Conservation (phyloP, 1,140 invertebrate species). For the Homalodisca vitripennis region DNA sequence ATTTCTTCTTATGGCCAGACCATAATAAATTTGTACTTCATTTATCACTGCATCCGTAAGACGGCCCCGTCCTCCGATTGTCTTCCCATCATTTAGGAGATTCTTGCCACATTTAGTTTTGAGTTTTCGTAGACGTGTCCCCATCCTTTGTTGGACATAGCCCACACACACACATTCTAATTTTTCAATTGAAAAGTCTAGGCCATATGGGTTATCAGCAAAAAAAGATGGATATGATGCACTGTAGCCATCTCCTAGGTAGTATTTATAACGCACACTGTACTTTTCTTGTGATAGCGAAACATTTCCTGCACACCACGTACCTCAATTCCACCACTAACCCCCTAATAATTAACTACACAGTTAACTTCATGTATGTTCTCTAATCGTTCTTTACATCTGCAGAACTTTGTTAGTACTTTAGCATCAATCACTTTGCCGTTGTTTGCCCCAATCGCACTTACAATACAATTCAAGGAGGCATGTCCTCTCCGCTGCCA, state of each 20-base stretch:
- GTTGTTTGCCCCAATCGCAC: no score
- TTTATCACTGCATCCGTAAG: no score
- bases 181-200: slow-evolving; percentile 35
- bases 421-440: no score
- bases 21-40: slow-evolving; percentile 24
- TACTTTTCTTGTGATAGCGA: no score
- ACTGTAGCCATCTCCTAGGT: slow-evolving; percentile 39
- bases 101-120: neutral
- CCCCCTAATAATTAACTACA: neutral
- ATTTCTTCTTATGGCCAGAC: slow-evolving; percentile 28
- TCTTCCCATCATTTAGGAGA: neutral
- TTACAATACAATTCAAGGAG: no score
- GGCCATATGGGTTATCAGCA: slow-evolving; percentile 5
- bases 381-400: no score
- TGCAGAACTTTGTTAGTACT: no score
- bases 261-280: slow-evolving; percentile 35
- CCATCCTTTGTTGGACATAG: no score
- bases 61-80: neutral
- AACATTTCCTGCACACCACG: no score
- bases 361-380: no score
- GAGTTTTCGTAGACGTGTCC: slow-evolving; percentile 33
- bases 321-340: slow-evolving; percentile 1
- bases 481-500: no score
- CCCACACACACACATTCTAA: slow-evolving; percentile 40
- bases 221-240: no score